A percentile compares a stretch with the other conserved stretches of the same genome.
Conservation (phyloP, 2,888 invertebrate species). For the Phalera bucephala region DNA sequence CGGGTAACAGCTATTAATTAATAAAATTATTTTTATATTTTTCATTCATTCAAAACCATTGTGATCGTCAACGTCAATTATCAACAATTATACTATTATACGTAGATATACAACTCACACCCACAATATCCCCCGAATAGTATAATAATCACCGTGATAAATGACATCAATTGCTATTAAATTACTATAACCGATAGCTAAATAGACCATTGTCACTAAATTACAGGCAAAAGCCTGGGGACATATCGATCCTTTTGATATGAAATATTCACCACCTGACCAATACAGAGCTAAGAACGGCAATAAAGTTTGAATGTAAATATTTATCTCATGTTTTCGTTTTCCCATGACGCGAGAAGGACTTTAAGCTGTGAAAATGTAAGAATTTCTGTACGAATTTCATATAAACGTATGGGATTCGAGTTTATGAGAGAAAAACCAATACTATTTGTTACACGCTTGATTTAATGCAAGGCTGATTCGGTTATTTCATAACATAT, state of each 20-base stretch:
- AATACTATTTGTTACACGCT: neutral
- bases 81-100: too few relatives aligned
- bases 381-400: neutral
- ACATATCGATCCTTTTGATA: constrained; percentile 28
- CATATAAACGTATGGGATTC: neutral
- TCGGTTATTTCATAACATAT: too few relatives aligned
- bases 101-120: too few relatives aligned
- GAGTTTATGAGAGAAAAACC: neutral
- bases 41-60: too few relatives aligned
- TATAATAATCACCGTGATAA: too few relatives aligned
- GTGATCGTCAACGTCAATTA: too few relatives aligned
- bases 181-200: constrained; percentile 20
- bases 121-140: too few relatives aligned
- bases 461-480: too few relatives aligned
- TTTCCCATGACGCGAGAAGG: neutral
- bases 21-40: too few relatives aligned
- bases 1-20: too few relatives aligned
- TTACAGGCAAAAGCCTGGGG: constrained; percentile 34
- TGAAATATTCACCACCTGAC: constrained; percentile 20
- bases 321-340: constrained; percentile 8
- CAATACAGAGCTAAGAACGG: constrained; percentile 1
- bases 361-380: neutral
- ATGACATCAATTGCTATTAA: constrained; percentile 17
- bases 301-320: constrained; percentile 5
- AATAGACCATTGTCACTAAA: constrained; percentile 32